phyloP scores from a whole-genome alignment of 1,140 invertebrate genomes.

The Halyomorpha halys region DNA sequence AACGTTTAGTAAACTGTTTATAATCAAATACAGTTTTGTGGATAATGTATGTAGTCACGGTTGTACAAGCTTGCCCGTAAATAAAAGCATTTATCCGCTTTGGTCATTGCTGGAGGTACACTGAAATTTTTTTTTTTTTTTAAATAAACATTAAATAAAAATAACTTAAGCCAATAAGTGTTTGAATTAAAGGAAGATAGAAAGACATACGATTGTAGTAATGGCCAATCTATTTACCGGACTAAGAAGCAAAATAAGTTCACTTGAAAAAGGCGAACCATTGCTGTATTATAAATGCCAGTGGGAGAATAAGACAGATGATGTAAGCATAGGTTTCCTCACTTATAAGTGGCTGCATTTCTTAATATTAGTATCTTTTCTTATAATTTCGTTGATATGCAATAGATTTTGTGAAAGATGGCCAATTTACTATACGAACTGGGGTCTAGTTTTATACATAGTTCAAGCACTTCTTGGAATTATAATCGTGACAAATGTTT shows the following conservation, averaged over 20 bases:
- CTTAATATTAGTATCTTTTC: not conserved
- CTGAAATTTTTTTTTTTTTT: too few species aligned
- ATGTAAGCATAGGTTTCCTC: not conserved
- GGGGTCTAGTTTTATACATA: constrained; percentile 13
- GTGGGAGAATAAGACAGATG: not conserved
- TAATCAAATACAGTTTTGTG: too few species aligned
- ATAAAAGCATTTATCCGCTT: too few species aligned
- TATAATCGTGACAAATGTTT: not conserved
- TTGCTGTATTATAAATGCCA: not conserved
- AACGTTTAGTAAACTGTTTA: too few species aligned
- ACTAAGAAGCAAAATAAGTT: not conserved
- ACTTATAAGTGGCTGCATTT: not conserved
- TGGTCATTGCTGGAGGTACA: too few species aligned
- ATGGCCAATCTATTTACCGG: not conserved
- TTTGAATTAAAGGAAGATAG: too few species aligned
- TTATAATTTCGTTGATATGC: not conserved
- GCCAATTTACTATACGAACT: constrained; percentile 21
- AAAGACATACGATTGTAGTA: not conserved
- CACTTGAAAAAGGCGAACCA: not conserved
- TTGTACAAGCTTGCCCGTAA: too few species aligned
- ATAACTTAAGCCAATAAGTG: too few species aligned
- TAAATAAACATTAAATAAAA: too few species aligned
- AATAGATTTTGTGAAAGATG: constrained; percentile 1
- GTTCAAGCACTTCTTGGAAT: not conserved
- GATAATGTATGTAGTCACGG: too few species aligned